A percentile compares a stretch with the other conserved stretches of the same genome.
These are phyloP conservation scores for Fissipunctia ypsillon DNA, from an alignment of 2,888 invertebrate genomes.

Conservation along the genomic window DNA sequence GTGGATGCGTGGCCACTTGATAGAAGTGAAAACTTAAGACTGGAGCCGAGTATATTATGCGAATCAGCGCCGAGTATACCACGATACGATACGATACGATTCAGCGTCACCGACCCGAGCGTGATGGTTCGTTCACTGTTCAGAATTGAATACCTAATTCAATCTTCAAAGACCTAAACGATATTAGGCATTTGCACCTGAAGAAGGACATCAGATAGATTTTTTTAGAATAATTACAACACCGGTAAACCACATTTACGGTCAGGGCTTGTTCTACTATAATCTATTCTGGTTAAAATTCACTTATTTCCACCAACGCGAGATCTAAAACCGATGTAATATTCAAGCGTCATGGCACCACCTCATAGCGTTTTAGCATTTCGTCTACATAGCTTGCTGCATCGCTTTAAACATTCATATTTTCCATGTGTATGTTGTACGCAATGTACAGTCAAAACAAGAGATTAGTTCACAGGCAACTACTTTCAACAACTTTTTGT, in stretches of 20 bases:
- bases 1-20: no score
- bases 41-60: no score
- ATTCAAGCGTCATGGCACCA: conserved; percentile 19
- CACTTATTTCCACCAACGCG: conserved; percentile 12
- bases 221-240: neutral
- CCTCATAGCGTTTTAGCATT: conserved; percentile 8
- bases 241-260: neutral
- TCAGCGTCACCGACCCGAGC: no score
- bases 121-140: no score
- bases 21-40: no score
- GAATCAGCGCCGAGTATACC: no score
- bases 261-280: neutral
- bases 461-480: neutral
- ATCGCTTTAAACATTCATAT: conserved; percentile 6
- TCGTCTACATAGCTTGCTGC: conserved; percentile 1
- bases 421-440: neutral
- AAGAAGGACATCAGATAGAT: neutral
- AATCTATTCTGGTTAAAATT: neutral
- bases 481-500: neutral
- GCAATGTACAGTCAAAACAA: neutral
- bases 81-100: no score
- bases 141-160: no score
- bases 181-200: neutral
- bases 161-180: neutral
- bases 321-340: conserved; percentile 33